These are phyloP conservation scores for Gopherus evgoodei DNA, from an alignment of 2,113 vertebrate genomes.

Conservation along the genomic window DNA sequence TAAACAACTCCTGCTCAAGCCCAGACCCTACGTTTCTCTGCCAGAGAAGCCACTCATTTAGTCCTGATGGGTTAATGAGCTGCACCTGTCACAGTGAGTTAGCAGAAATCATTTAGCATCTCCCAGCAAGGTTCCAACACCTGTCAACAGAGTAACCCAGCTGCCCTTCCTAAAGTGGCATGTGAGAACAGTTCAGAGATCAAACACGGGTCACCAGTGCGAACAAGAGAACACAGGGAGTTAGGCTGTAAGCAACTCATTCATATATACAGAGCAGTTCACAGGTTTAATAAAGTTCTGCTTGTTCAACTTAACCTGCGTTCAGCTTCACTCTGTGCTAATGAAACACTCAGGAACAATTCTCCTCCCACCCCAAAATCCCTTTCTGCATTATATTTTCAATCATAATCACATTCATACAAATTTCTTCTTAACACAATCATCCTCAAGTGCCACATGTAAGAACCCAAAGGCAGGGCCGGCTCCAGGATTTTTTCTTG, in stretches of 20 bases:
- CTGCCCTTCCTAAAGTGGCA: background rate
- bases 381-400: background rate
- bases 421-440: background rate
- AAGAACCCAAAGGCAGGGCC: background rate
- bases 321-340: background rate
- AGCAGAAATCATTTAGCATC: background rate
- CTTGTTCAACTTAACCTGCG: background rate
- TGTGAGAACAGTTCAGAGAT: background rate
- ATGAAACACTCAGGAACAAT: background rate
- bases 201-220: background rate
- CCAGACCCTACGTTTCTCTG: background rate
- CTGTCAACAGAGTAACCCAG: background rate
- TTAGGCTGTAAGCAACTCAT: background rate
- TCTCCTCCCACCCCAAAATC: background rate
- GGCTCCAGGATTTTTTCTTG: too few species aligned
- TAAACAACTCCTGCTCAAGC: background rate
- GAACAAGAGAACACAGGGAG: background rate
- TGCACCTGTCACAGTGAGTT: background rate
- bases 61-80: background rate
- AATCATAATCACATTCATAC: background rate
- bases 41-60: background rate
- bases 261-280: background rate
- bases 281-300: background rate
- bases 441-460: background rate
- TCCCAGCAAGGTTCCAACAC: fast-evolving